phyloP scores from a whole-genome alignment of 2,888 invertebrate species.

The Oscheius myriophilus region DNA sequence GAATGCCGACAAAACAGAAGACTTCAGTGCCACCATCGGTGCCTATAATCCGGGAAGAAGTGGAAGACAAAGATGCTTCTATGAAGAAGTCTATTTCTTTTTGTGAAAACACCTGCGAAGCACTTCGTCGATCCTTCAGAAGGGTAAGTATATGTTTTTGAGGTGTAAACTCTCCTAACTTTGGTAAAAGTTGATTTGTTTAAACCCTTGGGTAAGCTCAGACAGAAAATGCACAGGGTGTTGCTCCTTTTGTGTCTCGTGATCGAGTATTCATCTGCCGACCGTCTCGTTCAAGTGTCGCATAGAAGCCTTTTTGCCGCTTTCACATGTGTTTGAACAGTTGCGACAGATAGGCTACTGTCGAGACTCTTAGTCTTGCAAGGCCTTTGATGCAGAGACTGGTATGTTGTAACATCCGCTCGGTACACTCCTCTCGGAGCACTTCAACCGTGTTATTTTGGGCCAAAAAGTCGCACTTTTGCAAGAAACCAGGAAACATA shows the following conservation, averaged over 20 bases:
- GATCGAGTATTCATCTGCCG: too few species aligned
- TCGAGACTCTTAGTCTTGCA: conserved; percentile 5
- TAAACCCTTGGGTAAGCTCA: too few species aligned
- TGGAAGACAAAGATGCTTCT: conserved; percentile 4
- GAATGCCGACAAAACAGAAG: conserved; percentile 22
- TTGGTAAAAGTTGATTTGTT: too few species aligned
- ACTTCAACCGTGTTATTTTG: conserved; percentile 4
- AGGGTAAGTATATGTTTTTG: conserved; percentile 1
- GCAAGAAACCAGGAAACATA: neutral
- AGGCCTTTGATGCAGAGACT: too few species aligned
- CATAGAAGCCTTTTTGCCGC: conserved; percentile 30
- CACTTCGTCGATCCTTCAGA: conserved; percentile 7
- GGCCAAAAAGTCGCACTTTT: conserved; percentile 11
- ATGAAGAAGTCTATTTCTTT: conserved; percentile 9
- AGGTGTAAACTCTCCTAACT: too few species aligned
- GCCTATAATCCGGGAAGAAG: conserved; percentile 23
- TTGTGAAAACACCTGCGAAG: conserved; percentile 25
- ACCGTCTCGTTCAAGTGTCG: conserved; percentile 26
- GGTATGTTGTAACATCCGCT: too few species aligned
- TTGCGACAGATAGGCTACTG: conserved; percentile 28
- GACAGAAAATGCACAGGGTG: conserved; percentile 1
- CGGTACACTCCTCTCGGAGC: too few species aligned
- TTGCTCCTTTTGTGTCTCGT: conserved; percentile 3
- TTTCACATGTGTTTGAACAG: conserved; percentile 28
- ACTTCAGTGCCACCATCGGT: conserved; percentile 11